Evolutionary conservation across 2,113 vertebrate species (phyloP), one percentile per base, ranked within the genome.

Genomic region (Oncorhynchus clarkii): DNA sequence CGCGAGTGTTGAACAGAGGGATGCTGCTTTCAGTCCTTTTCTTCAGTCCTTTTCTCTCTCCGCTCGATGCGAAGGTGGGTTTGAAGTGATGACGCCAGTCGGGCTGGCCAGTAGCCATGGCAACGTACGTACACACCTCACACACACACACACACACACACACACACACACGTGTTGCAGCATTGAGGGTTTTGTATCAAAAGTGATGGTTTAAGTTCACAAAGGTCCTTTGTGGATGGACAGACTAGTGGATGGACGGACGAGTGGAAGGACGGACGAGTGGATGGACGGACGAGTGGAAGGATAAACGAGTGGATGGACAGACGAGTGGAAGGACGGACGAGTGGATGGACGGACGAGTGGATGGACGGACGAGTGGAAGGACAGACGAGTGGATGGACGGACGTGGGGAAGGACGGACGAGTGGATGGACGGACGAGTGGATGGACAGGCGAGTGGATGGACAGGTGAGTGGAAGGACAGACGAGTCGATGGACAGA

Each of bases 11-110:
- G 80, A 84, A 71, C 78, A 80, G 73, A 74, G 76, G 76, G 73
- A 72, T 79, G 82, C 78, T 67, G 75, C 77, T 86, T 60, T 87
- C 73, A 84, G 71, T 88, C 70, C 65, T 26, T 87, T 82, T 68
- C 67, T 68, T 87, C 73, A 84, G 71, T 88, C 70, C 65, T 26
- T 87, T 82, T 68, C 67, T 68, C 79, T 86, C 81, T 79, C 83
- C 79, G 67, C 87, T 90, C 75, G 48, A 87, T 88, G 82, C 72
- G 73, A 89, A 89, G 89, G 89, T 90, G 86, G 83, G 83, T 90
- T 90, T 87, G 82, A 91, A 90, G 85, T 84, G 86, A 91, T 90
- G 90, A 90, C 83, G 87, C 80, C 75, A 81, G 86, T 78, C 62
- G 62, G 75, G 75, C 67, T 16, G 45, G 75, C 78, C 80, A 4